A percentile compares a stretch with the other conserved stretches of the same genome.
These are phyloP conservation scores for Drosophila parvula DNA, from an alignment of 1,140 invertebrate species.

Conservation along the genomic window DNA sequence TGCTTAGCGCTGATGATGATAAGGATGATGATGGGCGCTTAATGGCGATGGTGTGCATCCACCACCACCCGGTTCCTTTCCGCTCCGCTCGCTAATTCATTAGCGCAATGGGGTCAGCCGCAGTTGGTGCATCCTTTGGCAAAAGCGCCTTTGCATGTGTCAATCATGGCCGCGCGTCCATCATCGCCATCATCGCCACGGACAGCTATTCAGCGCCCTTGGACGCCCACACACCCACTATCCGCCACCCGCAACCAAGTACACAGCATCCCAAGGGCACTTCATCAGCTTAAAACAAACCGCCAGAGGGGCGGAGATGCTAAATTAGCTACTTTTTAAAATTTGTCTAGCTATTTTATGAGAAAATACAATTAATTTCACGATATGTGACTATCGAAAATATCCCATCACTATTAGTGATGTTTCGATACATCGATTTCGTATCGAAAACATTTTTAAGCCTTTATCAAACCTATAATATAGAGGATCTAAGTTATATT, in stretches of 20 bases:
- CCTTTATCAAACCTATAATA: not conserved
- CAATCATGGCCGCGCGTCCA: constrained; percentile 41
- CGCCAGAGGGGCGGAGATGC: not conserved
- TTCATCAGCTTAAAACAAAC: constrained; percentile 50
- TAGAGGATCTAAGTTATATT: too few species aligned
- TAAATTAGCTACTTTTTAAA: constrained; percentile 8
- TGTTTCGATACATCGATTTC: not conserved
- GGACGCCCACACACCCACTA: not conserved
- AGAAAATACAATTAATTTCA: not conserved
- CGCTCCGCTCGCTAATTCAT: constrained; percentile 39
- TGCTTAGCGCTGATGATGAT: constrained; percentile 24
- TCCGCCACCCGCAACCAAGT: not conserved
- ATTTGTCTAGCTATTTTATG: not conserved
- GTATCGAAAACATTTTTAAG: not conserved
- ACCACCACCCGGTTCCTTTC: constrained; percentile 3
- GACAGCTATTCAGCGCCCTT: constrained; percentile 20
- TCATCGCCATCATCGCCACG: constrained; percentile 23
- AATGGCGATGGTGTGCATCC: constrained; percentile 31
- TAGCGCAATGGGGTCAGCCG: constrained; percentile 47
- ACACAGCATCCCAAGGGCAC: constrained; percentile 19
- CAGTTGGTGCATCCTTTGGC: constrained; percentile 32
- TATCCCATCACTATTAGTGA: not conserved
- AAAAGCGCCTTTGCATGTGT: constrained; percentile 44
- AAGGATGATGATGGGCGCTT: constrained; percentile 19
- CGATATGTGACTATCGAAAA: not conserved